Base-by-base conservation (phyloP, 1,140 invertebrate species). In the Plectrocnemia conspersa region DNA sequence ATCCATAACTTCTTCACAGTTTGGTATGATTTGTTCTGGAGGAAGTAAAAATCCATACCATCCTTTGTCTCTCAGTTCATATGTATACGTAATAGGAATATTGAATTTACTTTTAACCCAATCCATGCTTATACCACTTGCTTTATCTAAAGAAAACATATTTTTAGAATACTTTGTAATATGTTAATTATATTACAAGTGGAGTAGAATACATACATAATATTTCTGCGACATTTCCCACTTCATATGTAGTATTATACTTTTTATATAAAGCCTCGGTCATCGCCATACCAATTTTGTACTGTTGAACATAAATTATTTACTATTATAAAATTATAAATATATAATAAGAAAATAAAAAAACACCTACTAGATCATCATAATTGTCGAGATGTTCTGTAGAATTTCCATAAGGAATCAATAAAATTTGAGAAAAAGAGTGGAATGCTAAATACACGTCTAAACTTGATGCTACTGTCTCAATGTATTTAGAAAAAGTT, bases 41-140 rank as follows among this genome's bases (percentile, higher is more conserved):
- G 89, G 89, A 13, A 93, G 71, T 0, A 89, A 11, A 65, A 93
- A 93, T 1, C 88, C 89, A 56, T 82, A 78, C 48, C 69, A 56
- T 18, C 89, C 88, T n/a, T 69, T 78, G 64, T 91, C 89, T 3
- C 88, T 70, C 7, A 89, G 69, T 67, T 88, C 85, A 52, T 84
- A 78, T 1, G 80, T 78, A 64, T 78, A 88, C 0, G 80, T 72
- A 32, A 88, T 79, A 48, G 83, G 82, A 11, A 85, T 76, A 53
- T 78, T 74, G 10, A 79, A 76, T 4, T 62, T 71, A 18, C 75
- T 77, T 65, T 86, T 84, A 0, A 81, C 85, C 83, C 84, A 91
- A 64, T 90, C 87, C 38, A 81, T 73, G 15, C 83, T 85, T 2
- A 78, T 78, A 22, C 88, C 88, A 44, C 76, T 69, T 5, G 73